Conservation (phyloP, 2,888 invertebrate genomes). For the Apantesis nais region DNA sequence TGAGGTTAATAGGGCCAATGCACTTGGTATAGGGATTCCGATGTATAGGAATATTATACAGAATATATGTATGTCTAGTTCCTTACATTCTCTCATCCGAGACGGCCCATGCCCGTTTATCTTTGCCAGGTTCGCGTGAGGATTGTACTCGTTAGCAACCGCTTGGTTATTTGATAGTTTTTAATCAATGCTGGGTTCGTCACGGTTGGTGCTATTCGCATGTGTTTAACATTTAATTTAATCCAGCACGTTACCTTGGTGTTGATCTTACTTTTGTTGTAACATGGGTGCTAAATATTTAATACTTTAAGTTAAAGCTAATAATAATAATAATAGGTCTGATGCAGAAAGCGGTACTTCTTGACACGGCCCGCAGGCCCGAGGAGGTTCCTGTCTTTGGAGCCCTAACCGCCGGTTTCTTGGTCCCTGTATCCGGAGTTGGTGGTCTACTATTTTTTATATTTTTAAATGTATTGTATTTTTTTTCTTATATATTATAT, state of each 20-base stretch:
- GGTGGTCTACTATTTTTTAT: no score
- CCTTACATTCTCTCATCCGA: constrained; percentile 61
- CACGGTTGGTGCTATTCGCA: constrained; percentile 31
- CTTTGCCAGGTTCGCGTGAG: constrained; percentile 43
- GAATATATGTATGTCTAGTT: constrained; percentile 56
- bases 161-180: constrained; percentile 41
- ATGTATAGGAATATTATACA: constrained; percentile 15
- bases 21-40: constrained; percentile 2
- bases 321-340: no score
- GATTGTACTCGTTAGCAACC: constrained; percentile 31
- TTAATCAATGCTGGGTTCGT: constrained; percentile 40
- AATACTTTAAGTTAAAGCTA: neutral
- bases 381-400: no score
- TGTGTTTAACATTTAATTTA: constrained; percentile 13
- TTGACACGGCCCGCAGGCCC: no score
- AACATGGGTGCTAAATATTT: neutral
- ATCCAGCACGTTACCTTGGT: neutral
- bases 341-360: no score
- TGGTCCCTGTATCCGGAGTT: no score
- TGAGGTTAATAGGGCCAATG: constrained; percentile 9
- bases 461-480: no score
- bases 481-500: no score
- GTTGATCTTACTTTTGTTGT: neutral
- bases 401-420: no score
- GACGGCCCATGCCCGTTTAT: constrained; percentile 50